These are phyloP conservation scores for Mythimna ferrago DNA, from an alignment of 2,888 invertebrate species.

Conservation along the genomic window DNA sequence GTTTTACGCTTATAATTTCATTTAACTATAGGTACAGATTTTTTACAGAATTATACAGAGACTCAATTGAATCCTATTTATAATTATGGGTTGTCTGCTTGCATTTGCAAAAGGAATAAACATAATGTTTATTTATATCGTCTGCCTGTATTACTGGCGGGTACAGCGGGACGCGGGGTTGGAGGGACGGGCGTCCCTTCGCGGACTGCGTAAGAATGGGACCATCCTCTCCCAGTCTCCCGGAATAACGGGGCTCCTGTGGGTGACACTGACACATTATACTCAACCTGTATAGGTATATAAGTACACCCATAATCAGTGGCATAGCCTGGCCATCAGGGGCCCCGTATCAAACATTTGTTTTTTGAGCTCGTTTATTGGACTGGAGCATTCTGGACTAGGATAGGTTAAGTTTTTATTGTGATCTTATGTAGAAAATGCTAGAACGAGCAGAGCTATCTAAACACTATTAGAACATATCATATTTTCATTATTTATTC, in stretches of 20 bases:
- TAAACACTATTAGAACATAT: no score
- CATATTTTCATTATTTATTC: no score
- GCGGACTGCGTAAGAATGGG: conserved; percentile 57
- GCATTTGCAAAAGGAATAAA: conserved; percentile 57
- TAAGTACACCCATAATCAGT: no score
- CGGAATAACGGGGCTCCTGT: conserved; percentile 63
- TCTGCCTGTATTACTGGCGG: conserved; percentile 56
- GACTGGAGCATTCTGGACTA: no score
- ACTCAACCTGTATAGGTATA: conserved; percentile 12
- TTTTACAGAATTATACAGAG: neutral
- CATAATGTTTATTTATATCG: conserved; percentile 62
- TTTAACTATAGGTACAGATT: neutral
- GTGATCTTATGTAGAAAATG: no score
- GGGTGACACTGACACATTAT: conserved; percentile 46
- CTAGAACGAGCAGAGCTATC: no score
- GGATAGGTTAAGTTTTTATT: no score
- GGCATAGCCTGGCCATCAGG: no score
- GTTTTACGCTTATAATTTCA: neutral
- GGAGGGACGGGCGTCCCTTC: conserved; percentile 46
- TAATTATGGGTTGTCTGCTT: conserved; percentile 51
- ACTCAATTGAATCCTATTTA: conserved; percentile 39
- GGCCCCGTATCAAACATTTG: no score
- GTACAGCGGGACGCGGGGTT: conserved; percentile 23
- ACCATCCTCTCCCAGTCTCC: conserved; percentile 56
- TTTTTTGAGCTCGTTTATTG: no score